phyloP scores from a whole-genome alignment of 2,113 vertebrate genomes.

The Paralichthys olivaceus region DNA sequence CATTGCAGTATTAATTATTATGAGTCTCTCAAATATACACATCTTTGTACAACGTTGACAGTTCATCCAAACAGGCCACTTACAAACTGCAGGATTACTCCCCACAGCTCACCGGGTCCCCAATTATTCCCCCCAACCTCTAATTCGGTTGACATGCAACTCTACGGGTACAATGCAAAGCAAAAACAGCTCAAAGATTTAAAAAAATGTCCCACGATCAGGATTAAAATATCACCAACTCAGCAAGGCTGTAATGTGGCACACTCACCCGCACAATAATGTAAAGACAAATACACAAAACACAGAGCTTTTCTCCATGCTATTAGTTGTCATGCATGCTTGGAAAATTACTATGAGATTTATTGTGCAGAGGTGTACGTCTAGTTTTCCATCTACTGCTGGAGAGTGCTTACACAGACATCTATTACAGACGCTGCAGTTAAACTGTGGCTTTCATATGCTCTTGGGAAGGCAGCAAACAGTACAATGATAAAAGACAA shows the following conservation, averaged over 20 bases:
- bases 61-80: constrained; percentile 94
- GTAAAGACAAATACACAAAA: constrained; percentile 68
- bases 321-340: constrained; percentile 79
- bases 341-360: constrained; percentile 86
- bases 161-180: constrained; percentile 78
- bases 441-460: constrained; percentile 78
- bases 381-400: constrained; percentile 86
- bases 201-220: constrained; percentile 63
- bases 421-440: constrained; percentile 80
- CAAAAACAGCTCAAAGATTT: constrained; percentile 30
- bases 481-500: constrained; percentile 71
- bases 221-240: constrained; percentile 78
- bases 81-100: constrained; percentile 88
- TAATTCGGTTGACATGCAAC: constrained; percentile 81
- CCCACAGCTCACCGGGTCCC: constrained; percentile 81
- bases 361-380: constrained; percentile 83
- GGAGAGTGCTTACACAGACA: constrained; percentile 79
- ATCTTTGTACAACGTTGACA: constrained; percentile 94
- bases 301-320: constrained; percentile 74
- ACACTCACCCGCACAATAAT: constrained; percentile 51
- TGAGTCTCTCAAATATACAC: constrained; percentile 92
- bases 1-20: constrained; percentile 93
- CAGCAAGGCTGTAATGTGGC: constrained; percentile 79
- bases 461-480: constrained; percentile 73
- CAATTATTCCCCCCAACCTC: constrained; percentile 54